A percentile compares a stretch with the other conserved stretches of the same genome.
phyloP scores from a whole-genome alignment of 2,113 vertebrate genomes.

The Hirundichthys speculiger region DNA sequence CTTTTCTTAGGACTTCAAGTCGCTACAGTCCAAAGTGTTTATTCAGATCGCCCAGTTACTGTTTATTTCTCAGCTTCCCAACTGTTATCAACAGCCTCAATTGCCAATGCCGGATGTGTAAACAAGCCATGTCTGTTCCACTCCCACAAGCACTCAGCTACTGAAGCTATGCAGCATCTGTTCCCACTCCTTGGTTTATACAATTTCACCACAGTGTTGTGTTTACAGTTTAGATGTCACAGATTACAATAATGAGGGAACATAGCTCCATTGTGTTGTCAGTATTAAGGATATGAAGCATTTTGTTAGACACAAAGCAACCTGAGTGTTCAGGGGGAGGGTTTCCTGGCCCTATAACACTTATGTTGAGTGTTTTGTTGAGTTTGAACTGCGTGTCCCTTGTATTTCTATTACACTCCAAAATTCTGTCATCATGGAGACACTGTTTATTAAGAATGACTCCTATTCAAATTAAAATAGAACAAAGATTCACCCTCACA shows the following conservation, averaged over 20 bases:
- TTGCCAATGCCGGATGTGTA: too few species aligned
- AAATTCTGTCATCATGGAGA: neutral
- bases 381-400: constrained; percentile 15
- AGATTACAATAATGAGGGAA: constrained; percentile 3
- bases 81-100: neutral
- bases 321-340: constrained; percentile 36
- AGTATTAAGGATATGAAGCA: constrained; percentile 14
- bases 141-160: constrained; percentile 13
- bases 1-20: too few species aligned
- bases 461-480: too few species aligned
- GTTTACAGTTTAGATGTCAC: constrained; percentile 6
- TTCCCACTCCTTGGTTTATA: neutral
- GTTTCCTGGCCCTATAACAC: constrained; percentile 43
- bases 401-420: neutral
- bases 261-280: constrained; percentile 29
- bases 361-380: constrained; percentile 4
- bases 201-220: constrained; percentile 1
- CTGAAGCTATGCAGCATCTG: constrained; percentile 10
- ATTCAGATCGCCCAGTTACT: too few species aligned
- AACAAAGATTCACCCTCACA: too few species aligned
- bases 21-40: too few species aligned
- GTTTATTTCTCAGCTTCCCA: neutral
- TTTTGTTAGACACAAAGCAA: constrained; percentile 19
- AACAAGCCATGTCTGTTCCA: constrained; percentile 5
- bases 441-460: neutral